Evolutionary conservation across 2,113 vertebrate species (phyloP).

Genomic region (Nothobranchius kuhntae): DNA sequence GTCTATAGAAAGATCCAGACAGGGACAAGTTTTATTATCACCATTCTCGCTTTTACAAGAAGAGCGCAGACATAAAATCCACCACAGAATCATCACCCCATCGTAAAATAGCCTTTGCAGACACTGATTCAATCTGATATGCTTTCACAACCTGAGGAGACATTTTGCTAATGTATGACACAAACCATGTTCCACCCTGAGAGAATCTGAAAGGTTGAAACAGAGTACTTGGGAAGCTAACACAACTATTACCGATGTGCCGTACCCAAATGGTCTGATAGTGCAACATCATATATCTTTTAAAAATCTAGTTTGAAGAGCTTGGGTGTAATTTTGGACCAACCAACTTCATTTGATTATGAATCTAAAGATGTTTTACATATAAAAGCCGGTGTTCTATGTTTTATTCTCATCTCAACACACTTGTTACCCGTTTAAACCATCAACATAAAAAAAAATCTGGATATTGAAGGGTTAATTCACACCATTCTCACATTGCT

Average conservation of each 20-base stretch:
- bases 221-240: neutral
- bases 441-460: too few species aligned
- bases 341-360: too few species aligned
- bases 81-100: neutral
- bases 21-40: slow-evolving; percentile 13
- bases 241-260: neutral
- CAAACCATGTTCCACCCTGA: slow-evolving; percentile 4
- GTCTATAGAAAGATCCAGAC: slow-evolving; percentile 18
- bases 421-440: too few species aligned
- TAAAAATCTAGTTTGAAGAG: too few species aligned
- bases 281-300: neutral
- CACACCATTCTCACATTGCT: too few species aligned
- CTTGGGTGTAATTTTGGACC: too few species aligned
- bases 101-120: slow-evolving; percentile 33
- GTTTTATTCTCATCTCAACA: too few species aligned
- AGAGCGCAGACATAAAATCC: slow-evolving; percentile 9
- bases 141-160: slow-evolving; percentile 12
- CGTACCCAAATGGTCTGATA: neutral
- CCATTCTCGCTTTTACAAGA: slow-evolving; percentile 4
- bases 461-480: too few species aligned
- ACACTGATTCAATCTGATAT: slow-evolving; percentile 11
- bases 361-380: too few species aligned
- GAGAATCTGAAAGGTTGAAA: slow-evolving; percentile 2
- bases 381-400: too few species aligned
- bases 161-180: slow-evolving; percentile 1